A percentile compares a stretch with the other conserved stretches of the same genome.
Evolutionary conservation across 2,113 vertebrate genomes (phyloP).

Genomic region (Tautogolabrus adspersus): DNA sequence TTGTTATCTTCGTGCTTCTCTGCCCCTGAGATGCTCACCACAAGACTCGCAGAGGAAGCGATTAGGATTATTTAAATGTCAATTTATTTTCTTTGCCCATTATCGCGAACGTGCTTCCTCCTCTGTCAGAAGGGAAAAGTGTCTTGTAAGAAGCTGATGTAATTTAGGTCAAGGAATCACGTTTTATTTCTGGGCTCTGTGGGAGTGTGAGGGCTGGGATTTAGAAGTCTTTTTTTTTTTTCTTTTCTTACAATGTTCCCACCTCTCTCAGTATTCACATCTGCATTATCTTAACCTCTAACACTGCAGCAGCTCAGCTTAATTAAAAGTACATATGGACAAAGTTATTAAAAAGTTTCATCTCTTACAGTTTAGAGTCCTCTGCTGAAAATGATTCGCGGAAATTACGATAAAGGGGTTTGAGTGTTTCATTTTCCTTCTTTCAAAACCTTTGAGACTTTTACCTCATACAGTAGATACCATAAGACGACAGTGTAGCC

Average conservation of each 20-base stretch:
- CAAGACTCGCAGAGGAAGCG: slow-evolving; percentile 41
- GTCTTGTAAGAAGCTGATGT: slow-evolving; percentile 44
- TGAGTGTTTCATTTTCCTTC: no score
- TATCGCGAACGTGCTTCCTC: slow-evolving; percentile 42
- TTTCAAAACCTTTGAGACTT: no score
- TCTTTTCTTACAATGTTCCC: slow-evolving; percentile 2
- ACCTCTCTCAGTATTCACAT: slow-evolving; percentile 11
- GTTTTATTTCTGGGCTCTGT: slow-evolving; percentile 46
- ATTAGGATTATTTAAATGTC: slow-evolving; percentile 77
- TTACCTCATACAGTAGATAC: no score
- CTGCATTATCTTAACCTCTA: slow-evolving; percentile 11
- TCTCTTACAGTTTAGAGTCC: not conserved
- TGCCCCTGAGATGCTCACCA: slow-evolving; percentile 59
- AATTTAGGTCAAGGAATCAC: slow-evolving; percentile 60
- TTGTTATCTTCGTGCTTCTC: slow-evolving; percentile 47
- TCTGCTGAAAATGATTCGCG: not conserved
- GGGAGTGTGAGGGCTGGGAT: slow-evolving; percentile 7
- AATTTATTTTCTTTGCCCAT: slow-evolving; percentile 67
- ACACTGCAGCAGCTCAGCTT: slow-evolving; percentile 5
- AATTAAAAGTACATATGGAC: slow-evolving; percentile 16
- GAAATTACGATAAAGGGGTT: no score
- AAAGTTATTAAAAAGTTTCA: not conserved
- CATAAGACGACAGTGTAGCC: no score
- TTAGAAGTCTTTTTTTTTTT: slow-evolving; percentile 22
- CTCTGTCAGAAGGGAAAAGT: slow-evolving; percentile 44